Percentiles rank a stretch among this genome's conserved stretches.
phyloP scores from a whole-genome alignment of 2,113 vertebrate species.

The Serilophus lunatus region DNA sequence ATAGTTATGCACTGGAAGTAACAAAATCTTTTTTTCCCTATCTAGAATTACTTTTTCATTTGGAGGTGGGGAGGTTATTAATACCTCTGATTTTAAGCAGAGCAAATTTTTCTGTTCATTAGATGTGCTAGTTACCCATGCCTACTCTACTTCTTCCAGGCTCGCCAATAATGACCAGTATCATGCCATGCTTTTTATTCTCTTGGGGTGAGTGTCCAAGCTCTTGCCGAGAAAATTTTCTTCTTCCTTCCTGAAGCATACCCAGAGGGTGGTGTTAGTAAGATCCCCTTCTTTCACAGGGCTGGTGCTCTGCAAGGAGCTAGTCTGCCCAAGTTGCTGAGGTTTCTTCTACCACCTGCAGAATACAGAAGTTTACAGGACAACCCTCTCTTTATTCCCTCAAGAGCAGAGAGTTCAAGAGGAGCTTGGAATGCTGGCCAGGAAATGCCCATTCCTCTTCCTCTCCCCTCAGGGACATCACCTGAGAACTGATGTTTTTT shows the following conservation, averaged over 20 bases:
- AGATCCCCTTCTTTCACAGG: not conserved
- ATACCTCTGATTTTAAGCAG: not conserved
- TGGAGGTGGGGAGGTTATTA: not conserved
- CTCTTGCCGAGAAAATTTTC: not conserved
- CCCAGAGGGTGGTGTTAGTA: not conserved
- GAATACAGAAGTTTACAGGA: not conserved
- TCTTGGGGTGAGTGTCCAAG: not conserved
- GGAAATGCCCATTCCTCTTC: not conserved
- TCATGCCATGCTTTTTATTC: not conserved
- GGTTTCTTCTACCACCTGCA: not conserved
- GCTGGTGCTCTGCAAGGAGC: not conserved
- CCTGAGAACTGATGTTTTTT: accelerated
- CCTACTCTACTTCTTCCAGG: not conserved
- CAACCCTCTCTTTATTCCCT: not conserved
- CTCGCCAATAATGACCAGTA: not conserved
- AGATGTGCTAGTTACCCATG: not conserved
- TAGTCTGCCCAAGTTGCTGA: not conserved
- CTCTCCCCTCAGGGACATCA: not conserved
- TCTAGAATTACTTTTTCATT: not conserved
- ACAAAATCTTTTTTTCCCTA: not conserved
- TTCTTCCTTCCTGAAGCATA: not conserved
- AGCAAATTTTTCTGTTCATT: not conserved
- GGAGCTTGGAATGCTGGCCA: not conserved
- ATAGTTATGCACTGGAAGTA: not conserved
- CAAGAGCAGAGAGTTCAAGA: not conserved